Conservation (phyloP, 2,797 vertebrate genomes). For the Fundulus diaphanus region DNA sequence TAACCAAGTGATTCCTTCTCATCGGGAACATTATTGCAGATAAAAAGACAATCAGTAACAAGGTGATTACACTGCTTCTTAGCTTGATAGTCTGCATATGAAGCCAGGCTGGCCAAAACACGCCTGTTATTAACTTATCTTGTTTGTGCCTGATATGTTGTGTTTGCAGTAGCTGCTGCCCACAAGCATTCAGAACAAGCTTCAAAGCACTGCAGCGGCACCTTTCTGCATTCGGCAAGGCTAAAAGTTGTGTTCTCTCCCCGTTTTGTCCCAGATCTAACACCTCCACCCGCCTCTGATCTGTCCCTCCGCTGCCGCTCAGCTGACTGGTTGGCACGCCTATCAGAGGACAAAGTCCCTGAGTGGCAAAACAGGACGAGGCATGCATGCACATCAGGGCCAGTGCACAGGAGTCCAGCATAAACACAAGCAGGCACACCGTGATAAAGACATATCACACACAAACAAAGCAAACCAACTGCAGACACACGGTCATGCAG, state of each 20-base stretch:
- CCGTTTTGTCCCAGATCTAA: conserved; percentile 54
- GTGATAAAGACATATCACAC: conserved; percentile 25
- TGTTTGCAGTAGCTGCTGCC: conserved; percentile 62
- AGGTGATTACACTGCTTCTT: neutral
- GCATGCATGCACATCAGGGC: conserved; percentile 24
- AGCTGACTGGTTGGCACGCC: conserved; percentile 78
- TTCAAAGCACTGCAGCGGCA: conserved; percentile 61
- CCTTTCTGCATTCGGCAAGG: conserved; percentile 28
- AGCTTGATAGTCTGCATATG: neutral
- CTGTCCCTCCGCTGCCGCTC: conserved; percentile 58
- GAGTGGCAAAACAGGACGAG: conserved; percentile 45
- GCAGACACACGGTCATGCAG: conserved; percentile 43
- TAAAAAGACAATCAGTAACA: neutral
- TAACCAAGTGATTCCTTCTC: neutral
- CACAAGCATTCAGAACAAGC: conserved; percentile 65
- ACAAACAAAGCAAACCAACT: conserved; percentile 19
- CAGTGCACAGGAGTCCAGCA: conserved; percentile 44
- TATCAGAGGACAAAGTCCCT: conserved; percentile 74
- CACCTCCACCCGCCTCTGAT: conserved; percentile 44
- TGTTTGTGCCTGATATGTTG: conserved; percentile 28
- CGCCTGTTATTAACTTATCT: conserved; percentile 36
- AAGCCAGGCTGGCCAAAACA: conserved; percentile 15
- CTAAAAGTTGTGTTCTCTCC: conserved; percentile 45
- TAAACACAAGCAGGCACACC: conserved; percentile 15
- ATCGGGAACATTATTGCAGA: neutral